phyloP scores from a whole-genome alignment of 2,113 vertebrate species.

The Tinamus guttatus region DNA sequence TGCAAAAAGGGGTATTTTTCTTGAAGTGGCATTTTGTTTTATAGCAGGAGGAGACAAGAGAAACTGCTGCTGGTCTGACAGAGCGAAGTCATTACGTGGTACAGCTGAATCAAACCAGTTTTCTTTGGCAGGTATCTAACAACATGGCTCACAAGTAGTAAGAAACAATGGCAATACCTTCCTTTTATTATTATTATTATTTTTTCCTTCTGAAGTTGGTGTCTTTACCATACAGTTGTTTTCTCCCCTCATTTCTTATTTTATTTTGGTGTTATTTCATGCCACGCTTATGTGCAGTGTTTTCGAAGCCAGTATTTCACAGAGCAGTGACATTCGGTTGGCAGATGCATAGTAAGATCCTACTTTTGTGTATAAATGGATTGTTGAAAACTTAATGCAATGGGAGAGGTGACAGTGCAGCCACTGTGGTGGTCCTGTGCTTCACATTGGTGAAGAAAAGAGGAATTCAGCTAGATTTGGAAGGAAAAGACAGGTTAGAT shows the following conservation, averaged over 20 bases:
- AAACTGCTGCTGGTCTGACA: neutral
- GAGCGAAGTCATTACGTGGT: neutral
- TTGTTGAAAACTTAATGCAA: accelerated
- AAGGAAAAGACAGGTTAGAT: neutral
- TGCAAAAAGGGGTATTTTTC: neutral
- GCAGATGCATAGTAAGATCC: neutral
- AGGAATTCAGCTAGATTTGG: accelerated
- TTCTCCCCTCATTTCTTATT: neutral
- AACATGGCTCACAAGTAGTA: neutral
- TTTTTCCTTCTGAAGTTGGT: neutral
- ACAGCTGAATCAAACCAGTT: neutral
- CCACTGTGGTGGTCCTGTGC: neutral
- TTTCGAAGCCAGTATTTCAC: accelerated
- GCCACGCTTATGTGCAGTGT: accelerated
- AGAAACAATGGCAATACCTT: neutral
- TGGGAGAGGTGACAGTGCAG: neutral
- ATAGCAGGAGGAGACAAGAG: neutral
- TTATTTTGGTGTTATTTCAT: accelerated
- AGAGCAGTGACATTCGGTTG: neutral
- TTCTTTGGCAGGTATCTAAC: neutral
- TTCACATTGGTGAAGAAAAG: accelerated
- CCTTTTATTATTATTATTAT: too few species aligned
- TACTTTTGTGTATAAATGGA: neutral
- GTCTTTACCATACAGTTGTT: neutral
- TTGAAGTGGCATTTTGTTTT: neutral